Evolutionary conservation across 2,113 vertebrate species (phyloP).

Genomic region (Piliocolobus tephrosceles): DNA sequence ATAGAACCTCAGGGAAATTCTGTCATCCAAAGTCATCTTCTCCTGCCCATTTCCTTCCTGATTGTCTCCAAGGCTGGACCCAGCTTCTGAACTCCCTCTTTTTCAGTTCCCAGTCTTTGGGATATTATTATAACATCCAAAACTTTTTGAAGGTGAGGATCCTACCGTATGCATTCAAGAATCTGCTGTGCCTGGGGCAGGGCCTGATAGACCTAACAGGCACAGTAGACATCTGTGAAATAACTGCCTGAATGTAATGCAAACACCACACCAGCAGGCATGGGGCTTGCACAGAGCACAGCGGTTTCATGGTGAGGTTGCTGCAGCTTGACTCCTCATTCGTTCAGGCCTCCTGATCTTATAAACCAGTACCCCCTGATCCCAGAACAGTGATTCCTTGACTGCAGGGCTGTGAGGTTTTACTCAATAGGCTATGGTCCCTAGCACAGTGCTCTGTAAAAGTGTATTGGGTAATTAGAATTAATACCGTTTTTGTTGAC

Average conservation of each 20-base stretch:
- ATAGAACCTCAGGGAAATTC: background rate
- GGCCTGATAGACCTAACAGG: background rate
- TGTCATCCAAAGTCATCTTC: background rate
- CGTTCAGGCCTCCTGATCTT: background rate
- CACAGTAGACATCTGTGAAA: background rate
- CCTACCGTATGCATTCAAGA: accelerated
- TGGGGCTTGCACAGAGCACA: background rate
- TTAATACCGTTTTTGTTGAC: background rate
- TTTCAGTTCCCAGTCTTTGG: background rate
- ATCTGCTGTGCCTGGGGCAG: too few relatives aligned
- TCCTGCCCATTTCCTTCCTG: too few relatives aligned
- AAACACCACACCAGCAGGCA: accelerated
- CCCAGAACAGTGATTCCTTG: background rate
- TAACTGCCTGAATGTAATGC: background rate
- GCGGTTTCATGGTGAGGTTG: accelerated
- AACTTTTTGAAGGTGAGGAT: background rate
- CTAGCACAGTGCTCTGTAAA: accelerated
- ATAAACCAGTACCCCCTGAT: background rate
- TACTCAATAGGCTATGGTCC: background rate
- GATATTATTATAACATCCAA: background rate
- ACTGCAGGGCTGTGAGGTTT: background rate
- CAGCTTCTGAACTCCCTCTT: background rate
- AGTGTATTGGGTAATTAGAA: background rate
- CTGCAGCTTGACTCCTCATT: background rate
- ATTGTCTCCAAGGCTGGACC: background rate